These are phyloP conservation scores for Drosophila grimshawi DNA, from an alignment of 1,140 invertebrate genomes.

Conservation along the genomic window DNA sequence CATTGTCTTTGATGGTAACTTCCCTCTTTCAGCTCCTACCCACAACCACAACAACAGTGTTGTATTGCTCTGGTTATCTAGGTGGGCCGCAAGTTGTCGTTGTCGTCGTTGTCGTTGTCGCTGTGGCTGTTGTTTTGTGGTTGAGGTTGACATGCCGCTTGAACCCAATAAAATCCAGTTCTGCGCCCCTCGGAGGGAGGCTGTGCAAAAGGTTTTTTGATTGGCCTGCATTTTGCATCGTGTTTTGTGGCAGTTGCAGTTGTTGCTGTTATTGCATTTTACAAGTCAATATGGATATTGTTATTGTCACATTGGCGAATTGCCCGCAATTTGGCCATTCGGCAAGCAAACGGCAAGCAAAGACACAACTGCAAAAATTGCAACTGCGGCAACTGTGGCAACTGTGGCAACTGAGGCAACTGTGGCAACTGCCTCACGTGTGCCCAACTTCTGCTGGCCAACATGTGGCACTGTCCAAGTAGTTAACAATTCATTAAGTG, in stretches of 20 bases:
- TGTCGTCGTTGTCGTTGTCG: slow-evolving; percentile 51
- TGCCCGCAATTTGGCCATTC: slow-evolving; percentile 72
- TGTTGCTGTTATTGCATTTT: slow-evolving; percentile 29
- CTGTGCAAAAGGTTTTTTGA: slow-evolving; percentile 28
- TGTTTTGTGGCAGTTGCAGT: slow-evolving; percentile 16
- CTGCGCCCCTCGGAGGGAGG: neutral
- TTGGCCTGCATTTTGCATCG: slow-evolving; percentile 30
- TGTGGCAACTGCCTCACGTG: slow-evolving; percentile 43
- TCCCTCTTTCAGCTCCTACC: neutral
- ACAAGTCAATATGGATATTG: slow-evolving; percentile 79
- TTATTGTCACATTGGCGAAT: slow-evolving; percentile 68
- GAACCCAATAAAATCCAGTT: slow-evolving; percentile 32
- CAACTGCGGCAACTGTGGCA: slow-evolving; percentile 46
- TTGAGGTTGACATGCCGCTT: slow-evolving; percentile 47
- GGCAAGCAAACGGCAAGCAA: slow-evolving; percentile 44
- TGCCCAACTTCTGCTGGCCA: slow-evolving; percentile 35
- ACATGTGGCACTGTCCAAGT: slow-evolving; percentile 47
- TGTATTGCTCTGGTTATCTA: slow-evolving; percentile 48
- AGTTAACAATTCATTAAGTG: slow-evolving; percentile 80
- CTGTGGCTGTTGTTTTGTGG: slow-evolving; percentile 44
- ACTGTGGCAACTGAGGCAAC: slow-evolving; percentile 48
- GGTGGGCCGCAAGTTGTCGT: slow-evolving; percentile 67
- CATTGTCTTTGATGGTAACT: slow-evolving; percentile 51
- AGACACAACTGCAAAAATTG: slow-evolving; percentile 34
- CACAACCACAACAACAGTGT: neutral